A percentile compares a stretch with the other conserved stretches of the same genome.
Evolutionary conservation across 2,888 invertebrate species (phyloP).

Genomic region (Lathronympha strigana): DNA sequence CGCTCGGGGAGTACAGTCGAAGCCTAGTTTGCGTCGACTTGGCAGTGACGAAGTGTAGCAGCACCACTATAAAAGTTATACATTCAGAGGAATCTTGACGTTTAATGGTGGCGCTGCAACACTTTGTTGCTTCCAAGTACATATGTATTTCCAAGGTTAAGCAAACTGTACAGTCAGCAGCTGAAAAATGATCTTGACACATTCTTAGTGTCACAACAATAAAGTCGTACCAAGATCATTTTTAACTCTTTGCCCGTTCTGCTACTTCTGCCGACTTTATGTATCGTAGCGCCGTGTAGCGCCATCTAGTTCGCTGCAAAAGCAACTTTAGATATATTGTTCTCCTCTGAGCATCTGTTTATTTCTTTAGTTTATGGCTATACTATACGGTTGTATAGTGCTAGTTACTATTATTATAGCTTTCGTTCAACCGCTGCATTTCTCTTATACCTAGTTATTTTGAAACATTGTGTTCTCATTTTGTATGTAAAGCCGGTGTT

Average conservation of each 20-base stretch:
- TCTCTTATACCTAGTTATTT: slow-evolving; percentile 76
- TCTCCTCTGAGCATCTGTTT: neutral
- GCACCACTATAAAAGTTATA: neutral
- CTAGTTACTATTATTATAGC: slow-evolving; percentile 57
- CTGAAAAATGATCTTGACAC: no score
- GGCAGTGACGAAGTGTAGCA: neutral
- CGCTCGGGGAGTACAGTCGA: neutral
- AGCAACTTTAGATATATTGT: neutral
- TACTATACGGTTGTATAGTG: slow-evolving; percentile 53
- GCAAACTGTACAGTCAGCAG: no score
- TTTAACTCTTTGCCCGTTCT: no score
- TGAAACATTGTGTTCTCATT: slow-evolving; percentile 79
- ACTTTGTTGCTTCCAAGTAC: neutral
- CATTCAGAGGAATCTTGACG: neutral
- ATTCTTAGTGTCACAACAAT: no score
- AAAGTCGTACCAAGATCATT: no score
- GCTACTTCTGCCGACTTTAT: neutral
- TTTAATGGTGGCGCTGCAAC: neutral
- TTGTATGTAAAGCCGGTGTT: slow-evolving; percentile 80
- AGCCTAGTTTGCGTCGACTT: neutral
- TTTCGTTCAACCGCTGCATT: slow-evolving; percentile 78
- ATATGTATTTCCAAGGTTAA: no score
- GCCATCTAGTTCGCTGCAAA: neutral
- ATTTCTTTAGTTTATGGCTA: slow-evolving; percentile 44
- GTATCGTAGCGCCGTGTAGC: neutral